Evolutionary conservation across 2,888 invertebrate species (phyloP), one percentile per base, ranked within the genome.

Genomic region (Zygogramma bicolorata): DNA sequence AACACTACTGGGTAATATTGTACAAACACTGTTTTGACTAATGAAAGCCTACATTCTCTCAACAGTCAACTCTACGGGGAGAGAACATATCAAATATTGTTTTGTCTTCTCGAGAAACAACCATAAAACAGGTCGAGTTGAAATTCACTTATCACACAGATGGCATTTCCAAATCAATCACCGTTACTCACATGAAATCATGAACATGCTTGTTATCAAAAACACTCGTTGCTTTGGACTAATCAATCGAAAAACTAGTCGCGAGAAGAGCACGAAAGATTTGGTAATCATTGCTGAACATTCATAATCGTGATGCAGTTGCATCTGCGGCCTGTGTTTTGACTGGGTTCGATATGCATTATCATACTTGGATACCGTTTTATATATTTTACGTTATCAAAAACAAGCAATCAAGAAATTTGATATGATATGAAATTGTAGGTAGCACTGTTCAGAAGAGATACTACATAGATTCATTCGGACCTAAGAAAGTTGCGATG

Each of bases 321-420:
- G 53, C 25, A 53, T 53, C 53, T 53, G 5, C 27, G 25, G 53
- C 15, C 53, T 53, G 25, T 53, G 53, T 53, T 53, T 25, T 53
- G 53, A 27, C 53, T 53, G n/a, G 53, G 53, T 53, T 25, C n/a
- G 53, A 53, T 53, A 53, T 53, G 25, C 22, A 53, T 27, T 25
- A 25, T 53, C 27, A 25, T 25, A 22, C n/a, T 27, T 53, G 13
- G 53, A 53, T 53, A 53, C 20, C 10, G 20, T 46, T 46, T 46
- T 3, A 10, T 10, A 8, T 46, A 46, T 46, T 20, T 1, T 4
- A 46, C 8, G 4, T 46, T 46, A 46, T 46, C 46, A 46, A 20
- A 8, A 20, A 10, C 5, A 18, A 6, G 7, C 7, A 3, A 10
- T 22, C 8, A 46, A 20, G 10, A 46, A 46, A 22, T 46, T 10